phyloP scores from a whole-genome alignment of 2,797 vertebrate genomes.

The Pachyuromys duprasi region DNA sequence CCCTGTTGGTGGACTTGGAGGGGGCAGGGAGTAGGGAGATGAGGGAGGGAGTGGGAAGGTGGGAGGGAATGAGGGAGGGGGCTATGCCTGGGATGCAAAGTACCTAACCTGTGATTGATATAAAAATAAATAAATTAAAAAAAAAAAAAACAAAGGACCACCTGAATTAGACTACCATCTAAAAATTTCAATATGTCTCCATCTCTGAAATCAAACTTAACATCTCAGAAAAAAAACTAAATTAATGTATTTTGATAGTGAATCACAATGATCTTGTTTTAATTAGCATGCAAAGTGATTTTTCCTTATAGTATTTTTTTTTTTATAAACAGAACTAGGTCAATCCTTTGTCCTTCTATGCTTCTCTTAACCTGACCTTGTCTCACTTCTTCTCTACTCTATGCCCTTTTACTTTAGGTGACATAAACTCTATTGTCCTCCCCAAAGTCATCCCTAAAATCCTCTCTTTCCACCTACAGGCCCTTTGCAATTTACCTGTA shows the following conservation, averaged over 20 bases:
- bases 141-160: not conserved
- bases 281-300: not conserved
- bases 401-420: not conserved
- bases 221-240: not conserved
- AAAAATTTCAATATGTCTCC: not conserved
- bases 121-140: too few species aligned
- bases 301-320: not conserved
- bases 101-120: too few species aligned
- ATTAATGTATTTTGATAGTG: not conserved
- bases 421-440: not conserved
- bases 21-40: too few species aligned
- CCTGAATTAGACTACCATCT: not conserved
- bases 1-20: too few species aligned
- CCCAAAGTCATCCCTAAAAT: not conserved
- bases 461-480: not conserved
- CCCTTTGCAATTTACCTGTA: not conserved
- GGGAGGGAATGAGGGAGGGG: too few species aligned
- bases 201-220: not conserved
- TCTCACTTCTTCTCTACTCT: not conserved
- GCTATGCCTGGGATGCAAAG: too few species aligned
- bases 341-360: not conserved
- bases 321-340: not conserved
- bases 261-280: not conserved
- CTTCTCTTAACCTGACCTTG: too few species aligned
- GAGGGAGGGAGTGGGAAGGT: too few species aligned